Evolutionary conservation across 2,888 invertebrate species (phyloP), one percentile per base, ranked within the genome.

Genomic region (Lordiphosa fenestrarum): DNA sequence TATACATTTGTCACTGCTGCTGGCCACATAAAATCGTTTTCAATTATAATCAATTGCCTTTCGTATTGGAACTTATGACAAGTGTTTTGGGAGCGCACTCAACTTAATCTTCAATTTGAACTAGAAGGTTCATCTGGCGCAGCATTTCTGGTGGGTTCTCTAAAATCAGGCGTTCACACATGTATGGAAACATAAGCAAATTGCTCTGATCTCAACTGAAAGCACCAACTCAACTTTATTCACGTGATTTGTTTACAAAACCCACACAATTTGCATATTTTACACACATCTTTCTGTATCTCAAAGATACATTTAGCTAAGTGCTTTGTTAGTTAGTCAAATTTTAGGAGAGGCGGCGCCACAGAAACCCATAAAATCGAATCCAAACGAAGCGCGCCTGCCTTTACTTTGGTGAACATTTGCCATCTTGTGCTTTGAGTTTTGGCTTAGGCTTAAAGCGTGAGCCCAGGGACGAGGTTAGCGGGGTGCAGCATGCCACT

Each of bases 21-120:
- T 61, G 61, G 60, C 54, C 54, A 58, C 53, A 74, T 78, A 66
- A 73, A 67, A 64, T 52, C 61, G 46, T 64, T 78, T 77, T 69
- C 85, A 84, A 85, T 85, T 85, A 83, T 69, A 80, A 69, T 83
- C 85, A 85, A 78, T 78, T 71, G 85, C 58, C 10, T 6, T 69
- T 69, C 25, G 71, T 64, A 82, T 68, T 68, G 70, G 63, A 61
- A 41, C 53, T 66, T 56, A 30, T 30, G 30, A 30, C 30, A 30
- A 30, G 30, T 30, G 30, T 30, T 30, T 30, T 25, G 25, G 25
- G 25, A 25, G 6, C 25, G 2, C 19, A 19, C 15, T 15, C 15
- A 15, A 15, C 15, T 15, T 15, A 15, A 15, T 15, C 15, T 15
- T 15, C 15, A 15, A 15, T 15, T 15, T 15, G 15, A 15, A 15